Conservation (phyloP, 2,888 invertebrate genomes). For the Onthophagus sagittarius region DNA sequence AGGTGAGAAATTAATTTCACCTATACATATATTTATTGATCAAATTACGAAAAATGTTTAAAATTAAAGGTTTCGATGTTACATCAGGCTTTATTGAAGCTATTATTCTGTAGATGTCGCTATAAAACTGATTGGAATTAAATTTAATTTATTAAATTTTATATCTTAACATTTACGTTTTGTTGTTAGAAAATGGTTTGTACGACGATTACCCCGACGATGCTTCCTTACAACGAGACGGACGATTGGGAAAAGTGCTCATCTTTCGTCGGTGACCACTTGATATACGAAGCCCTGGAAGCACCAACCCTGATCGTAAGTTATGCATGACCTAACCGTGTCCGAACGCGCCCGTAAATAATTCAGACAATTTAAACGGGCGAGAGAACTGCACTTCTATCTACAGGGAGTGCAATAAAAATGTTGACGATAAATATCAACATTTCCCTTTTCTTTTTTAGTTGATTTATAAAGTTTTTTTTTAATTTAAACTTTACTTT, state of each 20-base stretch:
- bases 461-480: no score
- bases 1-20: slow-evolving; percentile 51
- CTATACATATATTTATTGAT: background rate
- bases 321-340: slow-evolving; percentile 34
- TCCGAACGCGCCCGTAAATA: slow-evolving; percentile 16
- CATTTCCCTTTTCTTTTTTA: no score
- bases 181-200: slow-evolving; percentile 79
- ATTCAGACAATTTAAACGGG: slow-evolving; percentile 13
- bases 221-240: slow-evolving; percentile 66
- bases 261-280: slow-evolving; percentile 72
- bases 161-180: slow-evolving; percentile 29
- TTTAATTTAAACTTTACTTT: no score
- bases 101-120: background rate
- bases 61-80: no score
- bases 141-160: background rate
- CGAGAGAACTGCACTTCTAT: background rate
- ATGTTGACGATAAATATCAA: no score
- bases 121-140: background rate
- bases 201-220: slow-evolving; percentile 75
- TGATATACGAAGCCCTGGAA: slow-evolving; percentile 68
- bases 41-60: no score
- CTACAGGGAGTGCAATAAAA: background rate
- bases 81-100: no score
- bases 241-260: slow-evolving; percentile 70
- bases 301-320: slow-evolving; percentile 67